Conservation (phyloP, 2,888 invertebrate genomes). For the Lasioglossum marginatum region DNA sequence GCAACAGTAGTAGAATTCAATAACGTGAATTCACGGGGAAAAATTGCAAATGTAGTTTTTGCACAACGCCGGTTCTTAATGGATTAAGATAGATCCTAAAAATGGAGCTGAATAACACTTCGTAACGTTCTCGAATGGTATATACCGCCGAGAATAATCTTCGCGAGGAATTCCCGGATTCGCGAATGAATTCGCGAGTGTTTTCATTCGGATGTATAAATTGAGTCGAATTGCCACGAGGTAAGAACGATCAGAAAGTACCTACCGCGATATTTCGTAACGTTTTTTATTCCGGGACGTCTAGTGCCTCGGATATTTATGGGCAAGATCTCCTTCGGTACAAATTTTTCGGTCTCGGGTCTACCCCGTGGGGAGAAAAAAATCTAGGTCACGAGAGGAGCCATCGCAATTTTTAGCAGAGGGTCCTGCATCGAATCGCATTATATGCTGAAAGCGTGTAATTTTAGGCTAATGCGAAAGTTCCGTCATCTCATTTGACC, state of each 20-base stretch:
- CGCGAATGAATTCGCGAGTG: not conserved
- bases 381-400: slow-evolving; percentile 26
- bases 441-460: slow-evolving; percentile 51
- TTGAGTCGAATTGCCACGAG: not conserved
- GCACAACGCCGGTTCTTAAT: no score
- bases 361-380: not conserved
- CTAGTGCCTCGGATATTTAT: not conserved
- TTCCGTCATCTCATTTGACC: slow-evolving; percentile 49
- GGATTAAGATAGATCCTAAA: not conserved
- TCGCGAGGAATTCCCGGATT: not conserved
- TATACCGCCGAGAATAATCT: not conserved
- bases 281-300: not conserved
- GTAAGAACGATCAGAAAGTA: slow-evolving; percentile 11
- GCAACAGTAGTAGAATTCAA: not conserved
- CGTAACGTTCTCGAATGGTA: not conserved
- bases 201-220: slow-evolving; percentile 10
- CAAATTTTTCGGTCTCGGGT: slow-evolving; percentile 13
- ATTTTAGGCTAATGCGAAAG: slow-evolving; percentile 58
- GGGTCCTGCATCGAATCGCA: slow-evolving; percentile 39
- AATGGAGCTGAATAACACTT: not conserved
- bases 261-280: slow-evolving; percentile 1
- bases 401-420: slow-evolving; percentile 28
- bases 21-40: not conserved
- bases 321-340: not conserved
- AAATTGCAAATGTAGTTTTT: not conserved